Percentiles rank a stretch among this genome's conserved stretches.
Evolutionary conservation across 2,888 invertebrate genomes (phyloP).

Genomic region (Hirtodrosophila duncani): DNA sequence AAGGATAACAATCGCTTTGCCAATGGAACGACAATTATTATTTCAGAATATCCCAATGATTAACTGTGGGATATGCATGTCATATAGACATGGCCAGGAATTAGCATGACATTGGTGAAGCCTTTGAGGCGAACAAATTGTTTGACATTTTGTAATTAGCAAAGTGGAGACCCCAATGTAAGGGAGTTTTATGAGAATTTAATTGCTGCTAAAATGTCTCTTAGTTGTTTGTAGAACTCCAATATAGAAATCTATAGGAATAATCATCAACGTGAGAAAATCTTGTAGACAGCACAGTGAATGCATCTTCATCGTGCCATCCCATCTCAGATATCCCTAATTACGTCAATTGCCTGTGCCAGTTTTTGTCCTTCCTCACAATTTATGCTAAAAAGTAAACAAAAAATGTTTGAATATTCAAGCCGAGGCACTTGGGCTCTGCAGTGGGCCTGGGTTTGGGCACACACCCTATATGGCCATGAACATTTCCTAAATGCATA

Average conservation of each 20-base stretch:
- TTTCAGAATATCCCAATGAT: too few relatives aligned
- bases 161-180: background rate
- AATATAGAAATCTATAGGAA: too few relatives aligned
- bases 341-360: slow-evolving; percentile 38
- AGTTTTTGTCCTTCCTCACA: slow-evolving; percentile 19
- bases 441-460: slow-evolving; percentile 17
- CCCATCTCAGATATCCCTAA: slow-evolving; percentile 30
- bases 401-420: slow-evolving; percentile 41
- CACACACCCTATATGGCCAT: too few relatives aligned
- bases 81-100: too few relatives aligned
- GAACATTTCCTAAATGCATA: slow-evolving; percentile 13
- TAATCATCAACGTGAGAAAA: slow-evolving; percentile 47
- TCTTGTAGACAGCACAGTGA: too few relatives aligned
- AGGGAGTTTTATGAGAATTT: slow-evolving; percentile 22
- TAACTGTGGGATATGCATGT: too few relatives aligned
- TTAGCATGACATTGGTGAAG: slow-evolving; percentile 37
- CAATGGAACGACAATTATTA: slow-evolving; percentile 38
- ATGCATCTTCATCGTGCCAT: slow-evolving; percentile 1
- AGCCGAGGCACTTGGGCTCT: slow-evolving; percentile 15
- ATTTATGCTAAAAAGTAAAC: slow-evolving; percentile 40
- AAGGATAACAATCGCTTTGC: slow-evolving; percentile 16
- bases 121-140: background rate
- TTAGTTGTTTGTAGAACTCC: background rate
- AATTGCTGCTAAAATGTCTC: slow-evolving; percentile 8
- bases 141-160: slow-evolving; percentile 31